Evolutionary conservation across 2,797 vertebrate species (phyloP).

Genomic region (Tokudaia muenninki): DNA sequence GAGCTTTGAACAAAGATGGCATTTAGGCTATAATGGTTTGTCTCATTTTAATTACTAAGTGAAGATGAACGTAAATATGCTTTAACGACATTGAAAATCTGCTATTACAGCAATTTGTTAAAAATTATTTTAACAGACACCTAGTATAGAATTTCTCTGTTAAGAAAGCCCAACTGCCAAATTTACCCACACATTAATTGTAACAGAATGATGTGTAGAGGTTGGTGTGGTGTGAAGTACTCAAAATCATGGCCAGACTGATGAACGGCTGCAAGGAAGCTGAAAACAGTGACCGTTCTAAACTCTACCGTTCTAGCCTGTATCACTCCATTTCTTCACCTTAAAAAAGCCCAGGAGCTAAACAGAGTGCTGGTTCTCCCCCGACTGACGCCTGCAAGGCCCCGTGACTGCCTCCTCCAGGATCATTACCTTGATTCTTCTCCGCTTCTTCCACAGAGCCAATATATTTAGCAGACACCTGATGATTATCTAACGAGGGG

Average conservation of each 20-base stretch:
- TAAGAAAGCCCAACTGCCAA: conserved; percentile 34
- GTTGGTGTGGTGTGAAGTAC: neutral
- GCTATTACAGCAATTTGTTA: conserved; percentile 41
- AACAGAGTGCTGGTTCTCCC: conserved; percentile 28
- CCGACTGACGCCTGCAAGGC: neutral
- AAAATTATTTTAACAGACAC: neutral
- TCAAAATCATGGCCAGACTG: neutral
- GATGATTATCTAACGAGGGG: conserved; percentile 95
- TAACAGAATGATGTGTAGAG: neutral
- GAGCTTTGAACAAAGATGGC: conserved; percentile 5
- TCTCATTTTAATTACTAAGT: conserved; percentile 44
- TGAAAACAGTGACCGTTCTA: neutral
- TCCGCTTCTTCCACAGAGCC: conserved; percentile 98
- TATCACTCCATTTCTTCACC: neutral
- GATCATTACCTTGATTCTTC: conserved; percentile 96
- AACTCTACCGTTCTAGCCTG: neutral
- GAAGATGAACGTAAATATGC: conserved; percentile 20
- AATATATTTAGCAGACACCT: conserved; percentile 92
- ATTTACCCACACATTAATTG: neutral
- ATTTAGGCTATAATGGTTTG: neutral
- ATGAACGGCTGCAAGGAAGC: neutral
- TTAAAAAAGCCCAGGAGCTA: neutral
- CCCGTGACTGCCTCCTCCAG: conserved; percentile 25
- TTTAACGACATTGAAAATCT: conserved; percentile 43
- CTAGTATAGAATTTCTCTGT: conserved; percentile 5